Percentiles rank a stretch among this genome's conserved stretches.
Conservation (phyloP, 2,113 vertebrate genomes). For the Mirza zaza region DNA sequence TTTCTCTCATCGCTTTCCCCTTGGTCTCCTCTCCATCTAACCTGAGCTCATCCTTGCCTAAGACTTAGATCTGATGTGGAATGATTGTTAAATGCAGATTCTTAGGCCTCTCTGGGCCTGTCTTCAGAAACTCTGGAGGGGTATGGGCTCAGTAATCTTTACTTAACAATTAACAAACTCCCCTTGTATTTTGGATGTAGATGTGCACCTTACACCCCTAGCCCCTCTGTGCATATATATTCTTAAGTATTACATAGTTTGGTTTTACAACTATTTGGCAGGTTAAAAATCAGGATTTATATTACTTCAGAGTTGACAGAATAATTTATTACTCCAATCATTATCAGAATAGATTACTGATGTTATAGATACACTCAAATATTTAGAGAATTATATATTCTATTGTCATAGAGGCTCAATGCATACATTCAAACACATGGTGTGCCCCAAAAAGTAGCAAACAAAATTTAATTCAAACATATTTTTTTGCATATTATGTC, state of each 20-base stretch:
- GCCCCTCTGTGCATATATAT: not conserved
- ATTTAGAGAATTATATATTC: slow-evolving; percentile 12
- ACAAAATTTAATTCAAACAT: not conserved
- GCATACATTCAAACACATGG: fast-evolving
- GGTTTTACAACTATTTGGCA: slow-evolving; percentile 3
- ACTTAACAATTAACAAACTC: not conserved
- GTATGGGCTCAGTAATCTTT: not conserved
- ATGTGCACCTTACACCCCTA: not conserved
- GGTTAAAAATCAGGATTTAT: not conserved
- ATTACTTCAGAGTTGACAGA: slow-evolving; percentile 5
- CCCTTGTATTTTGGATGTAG: not conserved
- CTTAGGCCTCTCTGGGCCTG: not conserved
- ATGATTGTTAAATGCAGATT: not conserved
- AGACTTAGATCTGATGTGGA: not conserved
- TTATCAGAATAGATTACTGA: slow-evolving; percentile 32
- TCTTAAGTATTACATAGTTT: not conserved
- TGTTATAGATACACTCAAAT: not conserved
- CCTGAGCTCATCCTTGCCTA: not conserved
- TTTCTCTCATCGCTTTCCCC: not conserved
- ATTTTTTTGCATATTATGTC: not conserved
- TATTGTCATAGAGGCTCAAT: not conserved
- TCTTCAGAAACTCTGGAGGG: not conserved
- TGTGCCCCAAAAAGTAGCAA: not conserved
- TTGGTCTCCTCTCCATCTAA: not conserved
- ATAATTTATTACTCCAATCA: not conserved